Percentiles rank a stretch among this genome's conserved stretches.
These are phyloP conservation scores for Nyctalus aviator DNA, from an alignment of 2,797 vertebrate species.

Conservation along the genomic window DNA sequence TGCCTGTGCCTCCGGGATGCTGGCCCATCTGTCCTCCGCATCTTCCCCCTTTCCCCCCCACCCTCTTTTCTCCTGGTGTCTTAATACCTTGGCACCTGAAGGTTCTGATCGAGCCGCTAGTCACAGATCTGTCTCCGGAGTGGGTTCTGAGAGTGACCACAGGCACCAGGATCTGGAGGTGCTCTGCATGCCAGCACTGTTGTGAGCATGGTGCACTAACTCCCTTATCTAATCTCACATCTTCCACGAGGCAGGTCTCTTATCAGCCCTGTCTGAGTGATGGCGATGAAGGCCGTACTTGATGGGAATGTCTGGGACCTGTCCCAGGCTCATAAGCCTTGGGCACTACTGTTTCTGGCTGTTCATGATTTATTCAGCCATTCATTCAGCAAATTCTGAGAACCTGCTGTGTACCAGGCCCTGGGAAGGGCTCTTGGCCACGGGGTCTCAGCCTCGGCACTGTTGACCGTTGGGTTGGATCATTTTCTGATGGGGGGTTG, in stretches of 20 bases:
- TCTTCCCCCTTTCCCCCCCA: too few relatives aligned
- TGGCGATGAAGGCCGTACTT: not conserved
- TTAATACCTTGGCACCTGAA: not conserved
- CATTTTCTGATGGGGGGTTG: not conserved
- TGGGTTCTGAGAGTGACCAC: not conserved
- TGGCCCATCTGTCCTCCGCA: accelerated
- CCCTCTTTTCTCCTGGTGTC: not conserved
- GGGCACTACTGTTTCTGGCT: not conserved
- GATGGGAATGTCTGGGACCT: not conserved
- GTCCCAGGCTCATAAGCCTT: not conserved
- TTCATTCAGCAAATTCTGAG: not conserved
- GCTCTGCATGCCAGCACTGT: too few relatives aligned
- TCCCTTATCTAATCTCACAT: not conserved
- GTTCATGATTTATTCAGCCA: not conserved
- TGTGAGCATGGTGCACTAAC: accelerated
- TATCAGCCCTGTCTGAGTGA: not conserved
- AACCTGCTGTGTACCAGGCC: not conserved
- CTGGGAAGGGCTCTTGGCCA: not conserved
- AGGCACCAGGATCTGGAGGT: accelerated
- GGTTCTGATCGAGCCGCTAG: not conserved
- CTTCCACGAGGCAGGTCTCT: accelerated
- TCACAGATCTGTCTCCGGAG: accelerated
- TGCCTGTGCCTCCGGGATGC: not conserved
- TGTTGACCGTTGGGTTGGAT: not conserved
- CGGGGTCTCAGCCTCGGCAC: accelerated